Evolutionary conservation across 2,888 invertebrate genomes (phyloP), one percentile per base, ranked within the genome.

Genomic region (Lochmaea crataegi): DNA sequence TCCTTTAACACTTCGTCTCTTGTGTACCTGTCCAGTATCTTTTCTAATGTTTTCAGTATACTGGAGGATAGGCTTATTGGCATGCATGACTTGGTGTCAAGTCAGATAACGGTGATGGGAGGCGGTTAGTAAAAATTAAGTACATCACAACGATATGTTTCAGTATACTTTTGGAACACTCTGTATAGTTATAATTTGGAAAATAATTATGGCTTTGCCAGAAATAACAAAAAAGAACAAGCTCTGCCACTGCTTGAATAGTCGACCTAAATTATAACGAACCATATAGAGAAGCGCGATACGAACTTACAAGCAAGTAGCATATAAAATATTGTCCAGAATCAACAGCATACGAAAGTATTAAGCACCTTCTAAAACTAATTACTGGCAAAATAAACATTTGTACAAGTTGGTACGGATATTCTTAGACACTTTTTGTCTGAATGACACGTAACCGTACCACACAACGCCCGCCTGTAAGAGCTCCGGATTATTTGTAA

Each of bases 401-500:
- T 83, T 78, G 83, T 81, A 83, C 83, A 78, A 82, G 81, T 80
- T 82, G 83, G 83, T 83, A 83, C 83, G 83, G 80, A 73, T 76
- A 79, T 81, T 82, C 81, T 82, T 80, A 80, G 81, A 78, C 82
- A 80, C 78, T 81, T 82, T 81, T 79, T 77, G 80, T 69, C 79
- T 78, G 79, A 80, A 80, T 80, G 80, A 82, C 81, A 81, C 80
- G 80, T 76, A 76, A 75, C 75, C 77, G 76, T 76, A 76, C 77
- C 75, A 68, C 60, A 72, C 75, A 66, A 65, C 65, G 71, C 71
- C 65, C 64, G 63, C 66, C 72, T 67, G 64, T 71, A 16, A 66
- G 70, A 68, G 67, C 32, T 45, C 78, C 76, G 77, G 81, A 78
- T 82, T 82, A 79, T 82, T 81, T 78, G 81, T 84, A 80, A 84